Conservation (phyloP, 2,888 invertebrate species). For the Chromoteleia sp. region DNA sequence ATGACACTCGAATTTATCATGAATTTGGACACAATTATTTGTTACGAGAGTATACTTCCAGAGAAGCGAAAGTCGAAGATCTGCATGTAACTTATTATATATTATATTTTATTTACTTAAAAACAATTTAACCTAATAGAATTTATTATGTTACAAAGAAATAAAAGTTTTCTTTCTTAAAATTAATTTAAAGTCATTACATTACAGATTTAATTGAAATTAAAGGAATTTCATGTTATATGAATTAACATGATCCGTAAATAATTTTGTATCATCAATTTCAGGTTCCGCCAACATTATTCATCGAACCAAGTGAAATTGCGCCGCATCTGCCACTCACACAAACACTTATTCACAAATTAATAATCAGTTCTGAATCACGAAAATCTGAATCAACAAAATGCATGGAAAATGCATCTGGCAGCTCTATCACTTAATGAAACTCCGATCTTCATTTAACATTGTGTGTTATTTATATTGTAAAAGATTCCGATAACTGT, state of each 20-base stretch:
- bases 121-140: too few relatives aligned
- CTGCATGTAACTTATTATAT: slow-evolving; percentile 86
- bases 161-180: too few relatives aligned
- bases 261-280: slow-evolving; percentile 53
- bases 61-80: slow-evolving; percentile 90
- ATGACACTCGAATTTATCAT: slow-evolving; percentile 95
- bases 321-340: slow-evolving; percentile 88
- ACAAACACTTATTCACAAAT: slow-evolving; percentile 84
- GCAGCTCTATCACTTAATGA: slow-evolving; percentile 57
- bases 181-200: too few relatives aligned
- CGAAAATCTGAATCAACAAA: slow-evolving; percentile 11
- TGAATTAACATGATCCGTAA: neutral
- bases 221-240: slow-evolving; percentile 6
- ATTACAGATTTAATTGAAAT: too few relatives aligned
- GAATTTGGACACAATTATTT: slow-evolving; percentile 91
- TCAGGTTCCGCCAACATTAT: slow-evolving; percentile 87
- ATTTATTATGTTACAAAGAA: too few relatives aligned
- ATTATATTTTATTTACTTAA: too few relatives aligned
- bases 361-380: slow-evolving; percentile 76
- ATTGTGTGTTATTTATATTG: neutral
- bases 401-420: slow-evolving; percentile 27
- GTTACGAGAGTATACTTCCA: slow-evolving; percentile 92
- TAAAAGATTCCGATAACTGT: neutral
- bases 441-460: neutral
- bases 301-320: slow-evolving; percentile 89